These are phyloP conservation scores for Drosophila seguyi DNA, from an alignment of 1,140 invertebrate genomes.

Conservation along the genomic window DNA sequence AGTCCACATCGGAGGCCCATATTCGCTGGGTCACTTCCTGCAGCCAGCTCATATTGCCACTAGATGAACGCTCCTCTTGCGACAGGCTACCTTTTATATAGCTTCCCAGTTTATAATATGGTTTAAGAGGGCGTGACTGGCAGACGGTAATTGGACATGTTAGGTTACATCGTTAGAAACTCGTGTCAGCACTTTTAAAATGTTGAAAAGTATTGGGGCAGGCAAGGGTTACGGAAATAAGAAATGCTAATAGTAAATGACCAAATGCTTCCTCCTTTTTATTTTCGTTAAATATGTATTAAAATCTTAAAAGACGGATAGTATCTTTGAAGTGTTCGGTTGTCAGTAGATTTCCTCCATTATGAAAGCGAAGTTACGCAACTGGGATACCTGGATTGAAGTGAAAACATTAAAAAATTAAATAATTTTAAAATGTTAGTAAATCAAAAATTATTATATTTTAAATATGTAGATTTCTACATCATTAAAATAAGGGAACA, in stretches of 20 bases:
- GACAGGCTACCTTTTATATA: conserved; percentile 33
- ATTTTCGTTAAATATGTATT: neutral
- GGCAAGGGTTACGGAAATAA: neutral
- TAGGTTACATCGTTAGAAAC: neutral
- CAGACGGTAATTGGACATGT: conserved; percentile 1
- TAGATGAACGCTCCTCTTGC: neutral
- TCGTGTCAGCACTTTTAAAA: neutral
- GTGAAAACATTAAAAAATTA: neutral
- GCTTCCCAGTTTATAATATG: neutral
- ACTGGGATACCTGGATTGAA: neutral
- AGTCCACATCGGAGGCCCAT: conserved; percentile 52
- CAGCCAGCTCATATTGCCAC: conserved; percentile 41
- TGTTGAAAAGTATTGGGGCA: neutral
- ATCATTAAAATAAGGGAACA: too few species aligned
- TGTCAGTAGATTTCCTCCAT: neutral
- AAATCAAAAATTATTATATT: too few species aligned
- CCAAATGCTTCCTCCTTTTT: neutral
- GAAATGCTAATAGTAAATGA: neutral
- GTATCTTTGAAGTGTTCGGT: neutral
- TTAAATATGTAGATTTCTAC: too few species aligned
- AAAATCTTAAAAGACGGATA: too few species aligned
- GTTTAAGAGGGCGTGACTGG: conserved; percentile 21
- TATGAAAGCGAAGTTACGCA: neutral
- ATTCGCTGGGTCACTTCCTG: conserved; percentile 31
- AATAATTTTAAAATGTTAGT: too few species aligned